Conservation (phyloP, 2,113 vertebrate genomes). For the Eptatretus burgeri region DNA sequence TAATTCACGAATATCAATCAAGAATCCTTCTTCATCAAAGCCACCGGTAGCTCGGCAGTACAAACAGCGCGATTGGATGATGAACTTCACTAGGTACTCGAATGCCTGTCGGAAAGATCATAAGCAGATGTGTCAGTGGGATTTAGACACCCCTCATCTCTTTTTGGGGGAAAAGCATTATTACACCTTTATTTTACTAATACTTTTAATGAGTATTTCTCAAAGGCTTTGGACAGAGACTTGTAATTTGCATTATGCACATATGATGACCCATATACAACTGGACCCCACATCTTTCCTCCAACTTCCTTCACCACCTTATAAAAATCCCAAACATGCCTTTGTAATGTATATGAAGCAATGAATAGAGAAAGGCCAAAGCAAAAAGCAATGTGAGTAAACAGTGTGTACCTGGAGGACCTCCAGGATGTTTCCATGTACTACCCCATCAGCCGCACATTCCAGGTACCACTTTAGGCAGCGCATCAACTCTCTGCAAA, state of each 20-base stretch:
- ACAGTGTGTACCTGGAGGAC: constrained; percentile 48
- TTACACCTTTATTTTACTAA: no score
- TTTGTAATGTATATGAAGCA: no score
- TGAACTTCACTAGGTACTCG: constrained; percentile 96
- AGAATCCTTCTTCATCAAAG: constrained; percentile 83
- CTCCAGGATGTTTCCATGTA: constrained; percentile 90
- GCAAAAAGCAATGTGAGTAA: constrained; percentile 6
- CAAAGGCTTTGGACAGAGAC: no score
- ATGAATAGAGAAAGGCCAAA: constrained; percentile 11
- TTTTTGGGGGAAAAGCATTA: no score
- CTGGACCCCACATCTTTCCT: no score
- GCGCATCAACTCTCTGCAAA: constrained; percentile 55
- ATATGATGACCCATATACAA: no score
- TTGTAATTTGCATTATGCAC: no score
- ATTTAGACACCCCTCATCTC: no score
- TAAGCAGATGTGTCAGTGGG: no score
- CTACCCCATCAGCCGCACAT: constrained; percentile 57
- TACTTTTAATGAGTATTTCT: no score
- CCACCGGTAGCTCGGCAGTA: constrained; percentile 86
- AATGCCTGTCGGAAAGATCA: constrained; percentile 29
- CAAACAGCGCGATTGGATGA: constrained; percentile 71
- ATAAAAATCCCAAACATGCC: no score
- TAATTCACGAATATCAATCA: constrained; percentile 66
- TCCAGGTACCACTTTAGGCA: constrained; percentile 98
- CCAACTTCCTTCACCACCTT: no score